phyloP scores from a whole-genome alignment of 1,140 invertebrate species.

The Meloidogyne exigua region DNA sequence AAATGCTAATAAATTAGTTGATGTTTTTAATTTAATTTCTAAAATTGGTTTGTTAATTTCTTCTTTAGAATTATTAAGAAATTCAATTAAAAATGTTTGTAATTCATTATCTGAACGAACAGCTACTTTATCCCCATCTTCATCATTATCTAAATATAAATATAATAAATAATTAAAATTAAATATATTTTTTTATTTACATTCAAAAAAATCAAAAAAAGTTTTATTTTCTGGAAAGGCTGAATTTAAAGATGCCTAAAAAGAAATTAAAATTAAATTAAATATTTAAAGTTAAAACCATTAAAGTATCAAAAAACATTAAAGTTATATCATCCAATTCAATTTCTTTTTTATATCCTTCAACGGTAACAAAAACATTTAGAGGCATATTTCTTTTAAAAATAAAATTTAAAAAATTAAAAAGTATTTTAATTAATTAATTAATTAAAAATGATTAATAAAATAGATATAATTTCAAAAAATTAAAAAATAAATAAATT shows the following conservation, averaged over 20 bases:
- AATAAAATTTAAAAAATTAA: too few relatives aligned
- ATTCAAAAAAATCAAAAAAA: conserved; percentile 50
- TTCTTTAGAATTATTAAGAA: conserved; percentile 8
- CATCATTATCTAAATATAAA: conserved; percentile 59
- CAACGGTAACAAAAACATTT: background rate
- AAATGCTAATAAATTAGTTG: background rate
- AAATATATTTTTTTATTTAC: conserved; percentile 21
- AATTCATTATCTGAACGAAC: conserved; percentile 57
- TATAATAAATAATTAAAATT: conserved; percentile 23
- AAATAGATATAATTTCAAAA: too few relatives aligned
- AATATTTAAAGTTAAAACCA: conserved; percentile 15
- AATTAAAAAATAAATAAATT: too few relatives aligned
- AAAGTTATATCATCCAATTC: conserved; percentile 47
- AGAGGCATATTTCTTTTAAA: background rate
- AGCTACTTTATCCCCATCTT: conserved; percentile 51
- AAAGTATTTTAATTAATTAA: too few relatives aligned
- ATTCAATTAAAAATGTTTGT: conserved; percentile 27
- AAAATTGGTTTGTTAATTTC: conserved; percentile 24
- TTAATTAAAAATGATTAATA: too few relatives aligned
- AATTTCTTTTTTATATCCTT: conserved; percentile 20
- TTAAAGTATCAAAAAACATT: conserved; percentile 54
- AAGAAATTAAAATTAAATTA: background rate
- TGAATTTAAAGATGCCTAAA: conserved; percentile 35
- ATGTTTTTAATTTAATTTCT: conserved; percentile 22
- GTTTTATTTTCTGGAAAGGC: conserved; percentile 19